Percentiles rank a stretch among this genome's conserved stretches.
Evolutionary conservation across 2,888 invertebrate genomes (phyloP).

Genomic region (Hypena proboscidalis): DNA sequence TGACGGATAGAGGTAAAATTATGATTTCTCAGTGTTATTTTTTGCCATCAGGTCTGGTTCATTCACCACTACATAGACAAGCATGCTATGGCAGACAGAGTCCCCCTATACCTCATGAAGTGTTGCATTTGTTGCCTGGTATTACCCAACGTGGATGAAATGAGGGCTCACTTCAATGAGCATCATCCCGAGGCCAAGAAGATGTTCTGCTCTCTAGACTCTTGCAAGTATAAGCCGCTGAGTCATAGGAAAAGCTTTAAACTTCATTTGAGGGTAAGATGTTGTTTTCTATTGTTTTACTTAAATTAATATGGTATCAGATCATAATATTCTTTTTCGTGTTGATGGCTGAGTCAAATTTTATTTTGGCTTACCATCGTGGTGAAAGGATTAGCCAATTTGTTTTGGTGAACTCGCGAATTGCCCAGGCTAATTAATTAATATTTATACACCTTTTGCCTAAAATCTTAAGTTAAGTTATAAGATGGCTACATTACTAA

Average conservation of each 20-base stretch:
- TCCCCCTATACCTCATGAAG: constrained; percentile 61
- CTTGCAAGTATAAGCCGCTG: constrained; percentile 73
- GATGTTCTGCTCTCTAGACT: constrained; percentile 69
- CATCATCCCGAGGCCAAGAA: constrained; percentile 71
- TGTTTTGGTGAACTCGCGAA: too few relatives aligned
- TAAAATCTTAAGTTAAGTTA: too few relatives aligned
- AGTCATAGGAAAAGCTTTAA: constrained; percentile 74
- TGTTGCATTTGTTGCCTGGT: constrained; percentile 72
- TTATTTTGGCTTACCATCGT: too few relatives aligned
- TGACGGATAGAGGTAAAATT: too few relatives aligned
- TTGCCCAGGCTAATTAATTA: too few relatives aligned
- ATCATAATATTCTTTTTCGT: too few relatives aligned
- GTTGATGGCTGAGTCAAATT: too few relatives aligned
- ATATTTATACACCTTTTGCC: too few relatives aligned
- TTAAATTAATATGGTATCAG: too few relatives aligned
- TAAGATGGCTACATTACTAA: too few relatives aligned
- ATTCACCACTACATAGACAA: constrained; percentile 67
- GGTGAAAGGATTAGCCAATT: too few relatives aligned
- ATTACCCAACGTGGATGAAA: constrained; percentile 58
- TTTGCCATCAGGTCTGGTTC: constrained; percentile 68
- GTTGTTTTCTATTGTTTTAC: background rate
- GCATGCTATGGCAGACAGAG: constrained; percentile 49
- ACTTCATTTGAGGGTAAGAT: constrained; percentile 72
- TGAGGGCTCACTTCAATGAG: constrained; percentile 67
- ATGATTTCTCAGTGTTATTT: background rate